phyloP scores from a whole-genome alignment of 2,888 invertebrate species.

The Mallateleia sp. region DNA sequence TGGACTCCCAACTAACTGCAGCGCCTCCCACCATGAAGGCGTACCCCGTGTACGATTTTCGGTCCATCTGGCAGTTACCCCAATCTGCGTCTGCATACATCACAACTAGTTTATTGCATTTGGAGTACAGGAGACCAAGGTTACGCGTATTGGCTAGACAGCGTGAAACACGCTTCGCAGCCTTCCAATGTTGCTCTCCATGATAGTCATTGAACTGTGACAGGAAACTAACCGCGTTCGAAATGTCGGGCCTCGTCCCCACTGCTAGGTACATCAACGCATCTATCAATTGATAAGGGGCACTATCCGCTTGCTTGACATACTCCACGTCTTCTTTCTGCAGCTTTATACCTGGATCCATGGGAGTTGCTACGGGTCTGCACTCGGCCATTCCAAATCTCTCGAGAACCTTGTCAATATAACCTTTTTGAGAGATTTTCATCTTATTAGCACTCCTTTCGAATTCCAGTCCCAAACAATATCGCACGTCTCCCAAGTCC shows the following conservation, averaged over 20 bases:
- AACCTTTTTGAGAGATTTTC: background rate
- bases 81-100: conserved; percentile 32
- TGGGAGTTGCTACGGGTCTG: background rate
- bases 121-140: background rate
- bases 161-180: conserved; percentile 11
- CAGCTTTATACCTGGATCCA: background rate
- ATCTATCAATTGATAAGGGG: conserved; percentile 22
- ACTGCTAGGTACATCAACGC: conserved; percentile 22
- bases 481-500: no score
- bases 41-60: conserved; percentile 7
- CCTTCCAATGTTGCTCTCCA: conserved; percentile 21
- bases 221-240: background rate
- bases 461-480: no score
- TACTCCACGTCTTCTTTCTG: background rate
- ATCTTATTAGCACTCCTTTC: no score
- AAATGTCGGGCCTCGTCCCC: conserved; percentile 12
- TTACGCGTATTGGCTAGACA: background rate
- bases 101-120: background rate
- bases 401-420: background rate
- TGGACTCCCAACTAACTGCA: conserved; percentile 6
- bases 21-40: background rate
- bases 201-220: conserved; percentile 25
- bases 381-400: conserved; percentile 8
- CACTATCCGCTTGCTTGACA: background rate
- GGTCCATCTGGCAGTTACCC: background rate